Base-by-base conservation (phyloP, 2,797 vertebrate species). In the Tympanoctomys barrerae region DNA sequence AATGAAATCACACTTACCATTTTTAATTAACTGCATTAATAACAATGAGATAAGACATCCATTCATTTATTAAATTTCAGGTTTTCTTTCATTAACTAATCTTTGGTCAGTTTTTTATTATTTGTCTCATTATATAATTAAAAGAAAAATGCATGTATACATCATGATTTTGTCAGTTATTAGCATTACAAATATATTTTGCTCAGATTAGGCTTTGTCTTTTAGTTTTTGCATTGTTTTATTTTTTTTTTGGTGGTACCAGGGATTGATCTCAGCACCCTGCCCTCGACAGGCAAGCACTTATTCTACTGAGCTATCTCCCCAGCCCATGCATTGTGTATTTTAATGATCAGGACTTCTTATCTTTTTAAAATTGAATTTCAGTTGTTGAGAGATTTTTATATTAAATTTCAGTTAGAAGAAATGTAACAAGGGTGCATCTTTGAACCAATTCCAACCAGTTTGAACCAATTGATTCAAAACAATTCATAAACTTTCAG, bases 341-440 rank as follows among this genome's bases (percentile, higher is more conserved):
- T 71, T 77, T 77, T 81, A 13, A 87, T 68, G 6, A 87, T 5
- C 0, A 49, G 8, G 10, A 42, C 42, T 42, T 80, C 31, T 33
- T 61, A 21, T 36, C 82, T 79, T 42, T 87, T 85, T 80, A 36
- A 89, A 92, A 88, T 57, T 94, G 94, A 78, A 4, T 2, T 66
- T 71, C 62, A 49, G 11, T 18, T 71, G 8, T 26, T 91, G 26
- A 73, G 7, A 36, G 88, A 85, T 14, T 12, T 68, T 75, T 26
- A 83, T 24, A 36, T 75, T 86, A 80, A 94, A 80, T 79, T 28
- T 5, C 0, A 89, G 4, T 46, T 68, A 1, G 89, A 70, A 89
- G 5, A 83, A 91, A 62, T 62, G 54, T 81, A 46, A 59, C 3
- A 75, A 54, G 64, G 5, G 8, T 46, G 39, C 31, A 28, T 12